Percentiles rank a stretch among this genome's conserved stretches.
Evolutionary conservation across 1,140 invertebrate genomes (phyloP).

Genomic region (Tachypleus tridentatus): DNA sequence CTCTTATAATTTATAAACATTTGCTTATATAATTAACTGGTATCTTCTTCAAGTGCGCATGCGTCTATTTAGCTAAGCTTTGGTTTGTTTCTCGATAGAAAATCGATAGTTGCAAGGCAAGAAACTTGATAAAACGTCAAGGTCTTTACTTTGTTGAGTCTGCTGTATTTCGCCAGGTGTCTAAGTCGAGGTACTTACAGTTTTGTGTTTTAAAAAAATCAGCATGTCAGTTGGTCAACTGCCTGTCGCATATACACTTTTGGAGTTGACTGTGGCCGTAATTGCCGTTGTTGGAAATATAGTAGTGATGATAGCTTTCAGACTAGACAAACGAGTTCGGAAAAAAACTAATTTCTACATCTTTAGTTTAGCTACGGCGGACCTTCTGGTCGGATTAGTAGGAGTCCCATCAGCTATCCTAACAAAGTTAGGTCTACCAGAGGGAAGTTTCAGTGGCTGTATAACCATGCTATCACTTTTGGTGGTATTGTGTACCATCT

Average conservation of each 20-base stretch:
- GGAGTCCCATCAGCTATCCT: conserved; percentile 76
- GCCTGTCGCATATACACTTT: conserved; percentile 46
- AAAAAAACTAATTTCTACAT: conserved; percentile 83
- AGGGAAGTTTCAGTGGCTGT: conserved; percentile 57
- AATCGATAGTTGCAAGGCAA: too few relatives aligned
- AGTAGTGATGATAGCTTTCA: conserved; percentile 71
- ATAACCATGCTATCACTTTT: conserved; percentile 72
- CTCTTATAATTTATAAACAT: too few relatives aligned
- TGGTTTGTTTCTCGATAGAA: too few relatives aligned
- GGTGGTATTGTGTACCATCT: conserved; percentile 77
- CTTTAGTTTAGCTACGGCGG: conserved; percentile 70
- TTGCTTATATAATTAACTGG: too few relatives aligned
- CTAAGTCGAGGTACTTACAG: too few relatives aligned
- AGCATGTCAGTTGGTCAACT: conserved; percentile 4
- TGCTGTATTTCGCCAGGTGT: too few relatives aligned
- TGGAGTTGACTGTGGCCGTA: conserved; percentile 66
- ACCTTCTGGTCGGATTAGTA: conserved; percentile 51
- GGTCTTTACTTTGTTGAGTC: too few relatives aligned
- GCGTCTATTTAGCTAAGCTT: too few relatives aligned
- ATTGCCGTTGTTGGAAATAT: conserved; percentile 68
- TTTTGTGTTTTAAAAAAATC: too few relatives aligned
- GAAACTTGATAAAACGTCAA: too few relatives aligned
- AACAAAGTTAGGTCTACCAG: conserved; percentile 57
- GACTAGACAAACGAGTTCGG: conserved; percentile 56
- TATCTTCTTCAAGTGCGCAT: too few relatives aligned